Evolutionary conservation across 2,888 invertebrate species (phyloP).

Genomic region (Metallyticus violacea): DNA sequence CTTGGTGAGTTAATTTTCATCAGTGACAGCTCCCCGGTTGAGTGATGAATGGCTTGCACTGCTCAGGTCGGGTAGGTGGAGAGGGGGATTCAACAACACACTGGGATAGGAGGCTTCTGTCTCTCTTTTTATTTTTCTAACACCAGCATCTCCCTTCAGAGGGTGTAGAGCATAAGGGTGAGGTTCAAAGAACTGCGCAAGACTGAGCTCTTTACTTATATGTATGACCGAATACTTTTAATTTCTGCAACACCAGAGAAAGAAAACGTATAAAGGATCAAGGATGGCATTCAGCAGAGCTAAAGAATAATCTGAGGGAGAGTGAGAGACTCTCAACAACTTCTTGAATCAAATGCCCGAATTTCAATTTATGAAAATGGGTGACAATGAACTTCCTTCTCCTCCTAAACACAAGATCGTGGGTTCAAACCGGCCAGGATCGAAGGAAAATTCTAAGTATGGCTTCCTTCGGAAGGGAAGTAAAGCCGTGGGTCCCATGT

Average conservation of each 20-base stretch:
- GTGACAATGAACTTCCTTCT: too few species aligned
- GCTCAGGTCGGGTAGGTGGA: not conserved
- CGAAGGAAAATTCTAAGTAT: too few species aligned
- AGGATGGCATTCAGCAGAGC: too few species aligned
- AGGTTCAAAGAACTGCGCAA: not conserved
- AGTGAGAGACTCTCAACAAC: too few species aligned
- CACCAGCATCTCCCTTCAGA: not conserved
- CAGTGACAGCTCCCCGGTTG: constrained; percentile 31
- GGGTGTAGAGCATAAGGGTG: not conserved
- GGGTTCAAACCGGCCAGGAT: too few species aligned
- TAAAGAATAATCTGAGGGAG: too few species aligned
- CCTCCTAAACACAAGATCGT: too few species aligned
- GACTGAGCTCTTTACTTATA: not conserved
- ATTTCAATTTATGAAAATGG: too few species aligned
- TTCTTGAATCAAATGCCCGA: too few species aligned
- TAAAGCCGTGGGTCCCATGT: too few species aligned
- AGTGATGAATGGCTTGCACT: constrained; percentile 31
- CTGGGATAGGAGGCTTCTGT: not conserved
- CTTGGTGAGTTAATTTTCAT: constrained; percentile 30
- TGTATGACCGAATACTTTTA: not conserved
- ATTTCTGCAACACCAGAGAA: not conserved
- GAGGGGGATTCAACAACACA: not conserved
- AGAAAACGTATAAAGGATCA: too few species aligned
- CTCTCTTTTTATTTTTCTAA: not conserved
- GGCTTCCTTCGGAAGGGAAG: too few species aligned